Base-by-base conservation (phyloP, 1,140 invertebrate genomes). In the Philotrypesis tridentata region DNA sequence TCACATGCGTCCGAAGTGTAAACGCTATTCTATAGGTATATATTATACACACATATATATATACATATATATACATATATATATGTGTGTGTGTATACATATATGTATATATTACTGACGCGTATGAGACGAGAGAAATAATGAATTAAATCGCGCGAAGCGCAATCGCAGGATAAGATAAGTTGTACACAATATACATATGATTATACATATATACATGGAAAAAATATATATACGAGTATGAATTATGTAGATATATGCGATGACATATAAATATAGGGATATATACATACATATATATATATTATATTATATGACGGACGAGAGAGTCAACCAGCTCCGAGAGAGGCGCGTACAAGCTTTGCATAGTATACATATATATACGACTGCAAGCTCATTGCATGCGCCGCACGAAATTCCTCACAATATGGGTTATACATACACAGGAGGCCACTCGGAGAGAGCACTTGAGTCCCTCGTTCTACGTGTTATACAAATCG, bases 141-240 rank as follows among this genome's bases (percentile, higher is more conserved):
- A n/a, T n/a, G n/a, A n/a, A n/a, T n/a, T n/a, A 8, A 17, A n/a
- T 48, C 5, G 80, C 79, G 80, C 40, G 4, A 72, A 72, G 60
- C 60, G 68, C 75, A 63, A 60, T 82, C 68, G 75, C 74, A 65
- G 60, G 40, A 79, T 73, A 37, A 37, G 33, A 37, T 37, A 73
- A 82, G n/a, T 14, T 79, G 80, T 82, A 82, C 68, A 82, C 75
- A 79, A 71, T 78, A 79, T 78, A 79, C 29, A 78, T 82, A 55
- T 37, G 25, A 70, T 40, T 61, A 76, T 61, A 65, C 11, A 27
- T 65, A 65, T 65, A 65, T 60, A 81, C 43, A n/a, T n/a, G n/a
- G n/a, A n/a, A n/a, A n/a, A n/a, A n/a, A n/a, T n/a, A n/a, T 73
- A 33, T 73, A 80, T 65, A 73, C 29, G 63, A 71, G 29, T 70